Evolutionary conservation across 2,113 vertebrate genomes (phyloP).

Genomic region (Anhinga anhinga): DNA sequence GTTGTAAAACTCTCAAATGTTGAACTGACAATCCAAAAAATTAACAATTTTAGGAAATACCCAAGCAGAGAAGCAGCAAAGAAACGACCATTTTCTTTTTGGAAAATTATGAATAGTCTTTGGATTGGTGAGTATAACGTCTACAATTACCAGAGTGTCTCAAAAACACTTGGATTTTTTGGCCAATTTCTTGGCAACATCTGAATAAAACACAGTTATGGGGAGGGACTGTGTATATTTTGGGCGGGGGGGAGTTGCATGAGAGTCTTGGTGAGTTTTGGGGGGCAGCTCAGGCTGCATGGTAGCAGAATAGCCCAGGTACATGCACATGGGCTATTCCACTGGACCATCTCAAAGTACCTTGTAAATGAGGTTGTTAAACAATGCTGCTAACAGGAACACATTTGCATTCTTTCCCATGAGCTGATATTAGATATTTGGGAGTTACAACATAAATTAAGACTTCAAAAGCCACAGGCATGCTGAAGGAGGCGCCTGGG

Average conservation of each 20-base stretch:
- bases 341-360: background rate
- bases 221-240: background rate
- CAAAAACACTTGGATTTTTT: background rate
- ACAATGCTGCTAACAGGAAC: background rate
- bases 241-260: background rate
- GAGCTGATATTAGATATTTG: background rate
- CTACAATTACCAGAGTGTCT: background rate
- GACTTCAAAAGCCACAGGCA: background rate
- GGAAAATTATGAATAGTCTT: background rate
- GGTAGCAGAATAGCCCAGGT: too few species aligned
- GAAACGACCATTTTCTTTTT: background rate
- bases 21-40: background rate
- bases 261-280: background rate
- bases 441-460: background rate
- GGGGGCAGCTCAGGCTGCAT: background rate
- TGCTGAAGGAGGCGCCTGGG: background rate
- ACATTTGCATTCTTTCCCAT: background rate
- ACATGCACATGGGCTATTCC: too few species aligned
- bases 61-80: background rate
- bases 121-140: background rate
- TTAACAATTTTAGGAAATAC: background rate
- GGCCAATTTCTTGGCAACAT: background rate
- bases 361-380: background rate
- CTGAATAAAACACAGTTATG: background rate
- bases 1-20: background rate